phyloP scores from a whole-genome alignment of 1,140 invertebrate species.

The Araneus ventricosus region DNA sequence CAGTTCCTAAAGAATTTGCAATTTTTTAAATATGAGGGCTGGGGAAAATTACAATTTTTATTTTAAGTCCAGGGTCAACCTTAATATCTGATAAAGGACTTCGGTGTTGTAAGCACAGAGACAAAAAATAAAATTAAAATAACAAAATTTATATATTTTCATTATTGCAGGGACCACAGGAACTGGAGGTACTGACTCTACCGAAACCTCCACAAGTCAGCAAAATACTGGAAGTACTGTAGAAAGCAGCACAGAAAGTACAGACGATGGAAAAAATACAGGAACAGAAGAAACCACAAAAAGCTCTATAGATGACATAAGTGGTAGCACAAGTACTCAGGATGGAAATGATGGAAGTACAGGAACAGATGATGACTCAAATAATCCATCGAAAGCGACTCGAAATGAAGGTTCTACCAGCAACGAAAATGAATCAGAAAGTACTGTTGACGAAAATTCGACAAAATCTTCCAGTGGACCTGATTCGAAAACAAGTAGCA shows the following conservation, averaged over 20 bases:
- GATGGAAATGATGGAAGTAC: background rate
- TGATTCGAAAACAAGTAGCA: no score
- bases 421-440: no score
- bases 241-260: background rate
- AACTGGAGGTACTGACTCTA: constrained; percentile 61
- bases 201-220: background rate
- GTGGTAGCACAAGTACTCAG: background rate
- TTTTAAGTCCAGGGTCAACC: no score
- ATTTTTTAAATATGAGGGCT: no score
- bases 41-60: background rate
- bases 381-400: background rate
- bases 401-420: no score
- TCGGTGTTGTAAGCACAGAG: background rate
- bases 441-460: no score
- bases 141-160: constrained; percentile 4
- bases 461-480: no score
- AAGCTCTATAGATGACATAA: background rate
- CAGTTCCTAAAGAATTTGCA: background rate
- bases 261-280: background rate
- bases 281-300: background rate
- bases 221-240: background rate
- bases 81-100: background rate
- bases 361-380: background rate
- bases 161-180: constrained; percentile 34
- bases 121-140: background rate